phyloP scores from a whole-genome alignment of 2,113 vertebrate genomes.

The Craseonycteris thonglongyai region DNA sequence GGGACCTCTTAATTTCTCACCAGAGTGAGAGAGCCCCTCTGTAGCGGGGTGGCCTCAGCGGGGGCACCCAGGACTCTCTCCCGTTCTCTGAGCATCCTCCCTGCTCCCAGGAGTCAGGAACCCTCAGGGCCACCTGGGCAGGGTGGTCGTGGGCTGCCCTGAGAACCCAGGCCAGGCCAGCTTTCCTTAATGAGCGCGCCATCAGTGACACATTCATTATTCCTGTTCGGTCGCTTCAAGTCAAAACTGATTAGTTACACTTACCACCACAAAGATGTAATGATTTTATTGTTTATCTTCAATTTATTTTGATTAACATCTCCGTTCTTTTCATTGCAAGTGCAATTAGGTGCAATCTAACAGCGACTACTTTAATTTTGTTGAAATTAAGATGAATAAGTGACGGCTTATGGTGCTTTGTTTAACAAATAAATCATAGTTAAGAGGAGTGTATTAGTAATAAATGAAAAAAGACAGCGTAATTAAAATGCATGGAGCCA shows the following conservation, averaged over 20 bases:
- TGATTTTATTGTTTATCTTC: conserved; percentile 93
- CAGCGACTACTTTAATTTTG: conserved; percentile 86
- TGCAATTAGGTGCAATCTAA: conserved; percentile 88
- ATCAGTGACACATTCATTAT: conserved; percentile 89
- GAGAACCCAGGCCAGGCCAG: conserved; percentile 74
- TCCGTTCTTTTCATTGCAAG: conserved; percentile 87
- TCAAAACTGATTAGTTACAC: conserved; percentile 92
- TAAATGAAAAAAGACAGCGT: conserved; percentile 82
- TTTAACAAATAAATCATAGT: conserved; percentile 90
- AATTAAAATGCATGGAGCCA: conserved; percentile 82
- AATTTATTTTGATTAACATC: conserved; percentile 93
- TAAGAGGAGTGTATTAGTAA: conserved; percentile 86
- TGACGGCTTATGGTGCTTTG: conserved; percentile 85
- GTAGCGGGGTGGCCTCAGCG: background rate
- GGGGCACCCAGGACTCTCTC: background rate
- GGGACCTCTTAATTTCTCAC: background rate
- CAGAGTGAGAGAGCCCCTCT: background rate
- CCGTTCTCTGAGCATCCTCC: background rate
- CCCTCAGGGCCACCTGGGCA: conserved; percentile 38
- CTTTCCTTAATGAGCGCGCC: conserved; percentile 84
- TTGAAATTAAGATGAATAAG: conserved; percentile 89
- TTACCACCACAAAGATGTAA: conserved; percentile 87
- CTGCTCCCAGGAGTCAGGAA: background rate
- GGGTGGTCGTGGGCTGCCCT: conserved; percentile 65
- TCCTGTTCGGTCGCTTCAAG: conserved; percentile 86